A percentile compares a stretch with the other conserved stretches of the same genome.
Evolutionary conservation across 2,888 invertebrate species (phyloP).

Genomic region (Formica aserva): DNA sequence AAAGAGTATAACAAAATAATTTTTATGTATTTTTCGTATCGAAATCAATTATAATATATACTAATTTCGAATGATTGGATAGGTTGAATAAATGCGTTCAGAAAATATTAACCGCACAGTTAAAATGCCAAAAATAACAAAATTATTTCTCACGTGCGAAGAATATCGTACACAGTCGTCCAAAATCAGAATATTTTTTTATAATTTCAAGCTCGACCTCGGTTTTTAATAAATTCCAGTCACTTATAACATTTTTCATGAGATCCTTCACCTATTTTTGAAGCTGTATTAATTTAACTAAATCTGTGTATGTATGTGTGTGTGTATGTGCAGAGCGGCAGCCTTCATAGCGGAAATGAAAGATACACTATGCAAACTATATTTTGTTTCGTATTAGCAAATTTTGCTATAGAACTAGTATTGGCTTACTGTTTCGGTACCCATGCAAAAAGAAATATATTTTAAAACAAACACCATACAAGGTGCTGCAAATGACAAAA

Average conservation of each 20-base stretch:
- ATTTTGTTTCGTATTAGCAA: background rate
- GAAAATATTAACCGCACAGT: background rate
- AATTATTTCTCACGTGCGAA: conserved; percentile 18
- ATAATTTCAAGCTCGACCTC: conserved; percentile 44
- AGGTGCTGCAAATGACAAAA: conserved; percentile 32
- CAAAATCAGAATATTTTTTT: conserved; percentile 20
- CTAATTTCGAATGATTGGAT: background rate
- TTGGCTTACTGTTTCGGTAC: conserved; percentile 17
- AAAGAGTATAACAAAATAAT: conserved; percentile 5
- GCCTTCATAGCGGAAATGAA: background rate
- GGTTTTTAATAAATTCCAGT: conserved; percentile 36
- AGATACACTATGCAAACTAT: background rate
- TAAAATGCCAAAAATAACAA: background rate
- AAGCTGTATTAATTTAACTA: background rate
- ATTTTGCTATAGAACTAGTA: background rate
- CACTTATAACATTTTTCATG: conserved; percentile 27
- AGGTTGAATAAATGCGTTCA: background rate
- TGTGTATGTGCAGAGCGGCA: no score
- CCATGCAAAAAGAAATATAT: conserved; percentile 16
- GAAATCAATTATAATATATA: background rate
- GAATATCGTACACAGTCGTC: conserved; percentile 6
- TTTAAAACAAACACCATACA: conserved; percentile 33
- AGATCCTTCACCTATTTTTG: conserved; percentile 31
- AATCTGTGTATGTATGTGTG: no score
- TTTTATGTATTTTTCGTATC: background rate